Base-by-base conservation (phyloP, 2,888 invertebrate genomes). In the Conops quadrifasciatus region DNA sequence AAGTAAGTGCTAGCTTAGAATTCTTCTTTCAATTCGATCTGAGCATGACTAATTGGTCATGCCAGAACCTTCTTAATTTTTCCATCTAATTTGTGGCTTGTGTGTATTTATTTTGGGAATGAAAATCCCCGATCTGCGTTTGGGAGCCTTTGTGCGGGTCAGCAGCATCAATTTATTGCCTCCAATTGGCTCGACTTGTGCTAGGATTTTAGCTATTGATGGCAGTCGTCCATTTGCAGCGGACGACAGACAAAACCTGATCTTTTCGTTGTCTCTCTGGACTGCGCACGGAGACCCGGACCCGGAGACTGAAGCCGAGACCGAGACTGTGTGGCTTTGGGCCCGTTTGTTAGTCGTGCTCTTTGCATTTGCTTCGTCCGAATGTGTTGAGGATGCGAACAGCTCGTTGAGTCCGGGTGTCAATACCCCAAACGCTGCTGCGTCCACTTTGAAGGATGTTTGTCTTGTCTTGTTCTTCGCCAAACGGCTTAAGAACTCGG, bases 341-440 rank as follows among this genome's bases (percentile, higher is more conserved):
- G 30, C 67, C 53, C 67, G 45, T 67, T 71, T 71, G 67, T 62
- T 62, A 47, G 62, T 56, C n/a, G 51, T 15, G 49, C n/a, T 9
- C 24, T 43, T 36, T 64, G 21, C 69, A 53, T 63, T 26, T 45
- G n/a, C 47, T 16, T 24, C n/a, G 47, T 24, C 67, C 13, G 49
- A 45, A 21, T 70, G n/a, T 28, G 51, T 36, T 28, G 9, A 30
- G 62, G 43, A 70, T 70, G 62, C 59, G 58, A 49, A 21, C 59
- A 19, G 30, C 59, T 59, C 16, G 70, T 26, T 24, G 59, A 24
- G 49, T 59, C 45, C 15, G n/a, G 15, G 28, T 7, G 36, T 36
- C 36, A 36, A 36, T 36, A 36, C 36, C 36, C 36, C 36, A 4
- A 9, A 36, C 5, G 36, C 36, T 36, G 9, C 4, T 36, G 36